phyloP scores from a whole-genome alignment of 1,140 invertebrate genomes.

The Magallana angulata region DNA sequence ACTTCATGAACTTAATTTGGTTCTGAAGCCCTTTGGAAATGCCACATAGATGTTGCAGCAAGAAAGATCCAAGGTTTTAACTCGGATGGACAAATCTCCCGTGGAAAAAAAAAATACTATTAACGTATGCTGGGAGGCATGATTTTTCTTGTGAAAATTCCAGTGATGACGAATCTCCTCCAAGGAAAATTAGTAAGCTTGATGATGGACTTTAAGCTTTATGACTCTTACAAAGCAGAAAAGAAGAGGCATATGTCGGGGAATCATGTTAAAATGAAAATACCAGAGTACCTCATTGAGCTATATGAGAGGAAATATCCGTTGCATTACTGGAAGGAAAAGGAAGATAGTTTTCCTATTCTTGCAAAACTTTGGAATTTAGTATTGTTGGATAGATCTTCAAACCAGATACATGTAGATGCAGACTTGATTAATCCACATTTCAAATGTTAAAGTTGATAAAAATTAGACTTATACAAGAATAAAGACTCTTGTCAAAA shows the following conservation, averaged over 20 bases:
- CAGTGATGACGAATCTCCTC: not conserved
- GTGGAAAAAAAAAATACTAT: no score
- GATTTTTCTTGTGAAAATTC: not conserved
- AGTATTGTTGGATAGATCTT: no score
- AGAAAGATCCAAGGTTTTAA: conserved; percentile 50
- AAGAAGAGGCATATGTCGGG: conserved; percentile 30
- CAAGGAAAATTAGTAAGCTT: not conserved
- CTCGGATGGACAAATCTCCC: conserved; percentile 20
- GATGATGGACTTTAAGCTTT: conserved; percentile 11
- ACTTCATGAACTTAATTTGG: conserved; percentile 21
- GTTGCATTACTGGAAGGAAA: conserved; percentile 34
- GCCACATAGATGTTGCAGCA: conserved; percentile 46
- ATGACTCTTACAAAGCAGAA: conserved; percentile 21
- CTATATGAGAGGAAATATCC: not conserved
- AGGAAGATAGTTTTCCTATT: not conserved
- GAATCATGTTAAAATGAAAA: conserved; percentile 4
- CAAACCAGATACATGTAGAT: no score
- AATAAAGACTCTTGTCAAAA: no score
- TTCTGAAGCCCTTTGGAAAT: conserved; percentile 50
- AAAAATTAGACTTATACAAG: no score
- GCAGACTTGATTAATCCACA: no score
- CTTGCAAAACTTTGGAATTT: not conserved
- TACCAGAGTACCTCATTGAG: not conserved
- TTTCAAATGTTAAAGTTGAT: no score
- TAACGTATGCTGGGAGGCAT: no score